phyloP scores from a whole-genome alignment of 2,888 invertebrate species.

The Orthosia gracilis region DNA sequence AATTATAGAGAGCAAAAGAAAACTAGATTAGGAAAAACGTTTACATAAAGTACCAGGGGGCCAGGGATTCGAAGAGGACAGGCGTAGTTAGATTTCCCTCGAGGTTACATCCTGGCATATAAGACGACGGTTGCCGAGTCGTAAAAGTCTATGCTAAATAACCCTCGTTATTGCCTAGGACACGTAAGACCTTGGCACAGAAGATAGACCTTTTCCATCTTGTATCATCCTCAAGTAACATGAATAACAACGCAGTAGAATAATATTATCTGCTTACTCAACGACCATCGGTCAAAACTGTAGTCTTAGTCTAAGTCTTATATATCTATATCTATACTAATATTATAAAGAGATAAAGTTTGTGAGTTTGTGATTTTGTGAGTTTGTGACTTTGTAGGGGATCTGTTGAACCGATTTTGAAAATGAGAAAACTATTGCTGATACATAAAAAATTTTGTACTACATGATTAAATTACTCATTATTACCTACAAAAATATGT shows the following conservation, averaged over 20 bases:
- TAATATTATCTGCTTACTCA: neutral
- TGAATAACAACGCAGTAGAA: neutral
- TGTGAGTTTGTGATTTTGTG: too few species aligned
- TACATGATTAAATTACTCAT: too few species aligned
- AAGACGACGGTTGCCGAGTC: constrained; percentile 11
- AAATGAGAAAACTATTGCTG: too few species aligned
- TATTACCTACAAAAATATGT: too few species aligned
- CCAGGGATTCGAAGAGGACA: neutral
- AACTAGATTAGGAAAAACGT: neutral
- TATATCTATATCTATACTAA: too few species aligned
- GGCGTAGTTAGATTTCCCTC: constrained; percentile 46
- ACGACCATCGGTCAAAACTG: too few species aligned
- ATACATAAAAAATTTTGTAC: too few species aligned
- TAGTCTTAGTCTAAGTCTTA: too few species aligned
- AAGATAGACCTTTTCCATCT: neutral
- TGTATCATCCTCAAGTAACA: neutral
- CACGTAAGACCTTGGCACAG: neutral
- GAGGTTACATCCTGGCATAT: constrained; percentile 31
- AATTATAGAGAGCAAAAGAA: neutral
- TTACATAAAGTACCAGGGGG: constrained; percentile 1
- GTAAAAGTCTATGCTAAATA: constrained; percentile 33
- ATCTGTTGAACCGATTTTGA: too few species aligned
- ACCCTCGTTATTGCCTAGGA: neutral
- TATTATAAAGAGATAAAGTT: too few species aligned
- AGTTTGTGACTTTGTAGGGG: too few species aligned